Evolutionary conservation across 2,797 vertebrate genomes (phyloP), one percentile per base, ranked within the genome.

Genomic region (Clarias platycephalus): DNA sequence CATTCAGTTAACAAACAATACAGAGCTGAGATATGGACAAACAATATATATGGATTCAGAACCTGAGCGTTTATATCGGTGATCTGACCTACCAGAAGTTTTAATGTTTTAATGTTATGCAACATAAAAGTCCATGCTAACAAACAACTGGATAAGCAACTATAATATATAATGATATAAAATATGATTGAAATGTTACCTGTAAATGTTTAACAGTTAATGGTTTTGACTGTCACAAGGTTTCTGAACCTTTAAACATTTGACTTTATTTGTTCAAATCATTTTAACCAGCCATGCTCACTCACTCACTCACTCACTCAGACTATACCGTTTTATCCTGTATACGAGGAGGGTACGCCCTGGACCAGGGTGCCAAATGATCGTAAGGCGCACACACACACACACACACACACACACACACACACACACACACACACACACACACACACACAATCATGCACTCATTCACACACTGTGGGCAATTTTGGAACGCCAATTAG

Each of bases 1-100:
- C 81, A 22, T 82, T 84, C 67, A 64, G 72, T 88, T 86, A 88
- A 85, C 67, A 81, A 86, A 84, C 72, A 66, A 37, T 82, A 63
- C 62, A 26, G 60, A 72, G 71, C 44, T 66, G 26, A 49, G 34
- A 63, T 80, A 53, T 53, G 49, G 49, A 53, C 49, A 44, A 86
- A 83, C 80, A 81, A 63, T 70, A 28, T 26, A 63, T 70, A 28
- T 26, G 20, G 16, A 34, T 28, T 28, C 8, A 49, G 62, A 76
- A 68, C 67, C 49, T 58, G 28, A 18, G 49, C 53, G 78, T 83
- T 79, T 18, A 15, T 60, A 60, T 6, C 58, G 26, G 24, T 44
- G n/a, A 44, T 24, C 12, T 63, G 12, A 53, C 37, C 58, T n/a
- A n/a, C n/a, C n/a, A n/a, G n/a, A 60, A 77, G 18, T 34, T 34